Conservation (phyloP, 2,888 invertebrate genomes). For the Catonia carolina region DNA sequence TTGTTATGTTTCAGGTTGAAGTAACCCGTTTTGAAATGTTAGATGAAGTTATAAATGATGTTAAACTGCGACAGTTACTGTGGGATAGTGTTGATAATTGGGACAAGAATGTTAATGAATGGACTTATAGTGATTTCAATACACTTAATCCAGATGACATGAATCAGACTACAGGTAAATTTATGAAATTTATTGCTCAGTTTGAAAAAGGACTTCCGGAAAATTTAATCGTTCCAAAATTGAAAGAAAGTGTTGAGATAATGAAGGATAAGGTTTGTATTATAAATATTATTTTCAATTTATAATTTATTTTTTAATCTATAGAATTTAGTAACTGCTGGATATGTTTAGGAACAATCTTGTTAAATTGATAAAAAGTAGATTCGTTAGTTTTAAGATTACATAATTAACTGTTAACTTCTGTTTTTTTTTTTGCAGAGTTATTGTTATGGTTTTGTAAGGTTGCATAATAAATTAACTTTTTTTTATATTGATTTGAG, state of each 20-base stretch:
- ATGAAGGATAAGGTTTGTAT: slow-evolving; percentile 65
- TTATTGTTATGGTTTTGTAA: no score
- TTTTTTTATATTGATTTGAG: no score
- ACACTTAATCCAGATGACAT: slow-evolving; percentile 68
- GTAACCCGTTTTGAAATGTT: slow-evolving; percentile 74
- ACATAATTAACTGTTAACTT: no score
- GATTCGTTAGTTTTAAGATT: no score
- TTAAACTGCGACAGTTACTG: slow-evolving; percentile 68
- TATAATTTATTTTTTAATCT: not conserved
- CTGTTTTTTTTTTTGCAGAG: no score
- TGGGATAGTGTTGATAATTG: slow-evolving; percentile 70
- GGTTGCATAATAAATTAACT: no score
- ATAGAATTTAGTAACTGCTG: no score
- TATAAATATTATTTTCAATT: not conserved
- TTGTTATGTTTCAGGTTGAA: slow-evolving; percentile 55
- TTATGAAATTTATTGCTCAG: slow-evolving; percentile 64
- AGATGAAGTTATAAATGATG: slow-evolving; percentile 70
- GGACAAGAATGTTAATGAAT: slow-evolving; percentile 45
- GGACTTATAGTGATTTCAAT: slow-evolving; percentile 49
- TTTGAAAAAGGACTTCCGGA: slow-evolving; percentile 76
- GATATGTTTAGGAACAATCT: not conserved
- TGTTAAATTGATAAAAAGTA: not conserved
- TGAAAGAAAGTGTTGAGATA: slow-evolving; percentile 68
- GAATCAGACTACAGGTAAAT: slow-evolving; percentile 55
- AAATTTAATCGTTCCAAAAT: slow-evolving; percentile 68